Conservation (phyloP, 2,888 invertebrate species). For the Morinoia aosen region DNA sequence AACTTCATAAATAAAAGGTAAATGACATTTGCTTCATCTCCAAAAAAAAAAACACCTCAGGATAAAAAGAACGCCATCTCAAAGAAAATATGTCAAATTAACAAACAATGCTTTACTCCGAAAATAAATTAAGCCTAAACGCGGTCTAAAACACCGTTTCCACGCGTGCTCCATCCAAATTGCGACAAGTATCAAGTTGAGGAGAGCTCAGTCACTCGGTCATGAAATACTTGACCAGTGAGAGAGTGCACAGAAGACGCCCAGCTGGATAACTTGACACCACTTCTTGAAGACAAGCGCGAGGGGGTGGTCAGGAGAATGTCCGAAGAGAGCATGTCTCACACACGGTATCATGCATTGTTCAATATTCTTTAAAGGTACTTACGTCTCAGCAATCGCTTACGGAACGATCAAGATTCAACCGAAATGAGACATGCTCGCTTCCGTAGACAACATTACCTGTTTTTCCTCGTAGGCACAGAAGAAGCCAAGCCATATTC, state of each 20-base stretch:
- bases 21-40: too few relatives aligned
- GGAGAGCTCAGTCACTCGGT: background rate
- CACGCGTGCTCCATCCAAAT: background rate
- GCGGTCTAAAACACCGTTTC: background rate
- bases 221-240: background rate
- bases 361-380: too few relatives aligned
- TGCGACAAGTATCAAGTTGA: background rate
- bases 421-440: background rate
- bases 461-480: background rate
- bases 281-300: background rate
- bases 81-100: too few relatives aligned
- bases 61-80: too few relatives aligned
- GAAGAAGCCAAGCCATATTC: background rate
- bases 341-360: background rate
- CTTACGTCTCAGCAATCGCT: too few relatives aligned
- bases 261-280: background rate
- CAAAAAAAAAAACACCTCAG: too few relatives aligned
- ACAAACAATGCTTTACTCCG: too few relatives aligned
- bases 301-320: background rate
- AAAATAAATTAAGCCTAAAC: too few relatives aligned
- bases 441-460: background rate
- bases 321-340: slow-evolving; percentile 3
- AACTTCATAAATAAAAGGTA: too few relatives aligned
- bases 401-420: background rate
- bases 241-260: background rate